Evolutionary conservation across 1,140 invertebrate genomes (phyloP).

Genomic region (Maconellicoccus hirsutus): DNA sequence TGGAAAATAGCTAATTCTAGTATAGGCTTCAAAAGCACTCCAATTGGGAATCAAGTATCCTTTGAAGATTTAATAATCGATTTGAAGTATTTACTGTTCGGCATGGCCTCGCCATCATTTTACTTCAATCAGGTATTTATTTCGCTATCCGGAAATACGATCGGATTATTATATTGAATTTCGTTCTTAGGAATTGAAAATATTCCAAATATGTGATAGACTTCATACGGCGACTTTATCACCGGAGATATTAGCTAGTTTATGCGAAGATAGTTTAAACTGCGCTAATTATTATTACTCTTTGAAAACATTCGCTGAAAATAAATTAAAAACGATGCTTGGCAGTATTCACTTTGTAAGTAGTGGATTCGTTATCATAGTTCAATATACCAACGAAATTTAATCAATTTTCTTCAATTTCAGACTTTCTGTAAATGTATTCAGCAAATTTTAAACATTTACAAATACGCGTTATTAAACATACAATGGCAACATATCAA

Average conservation of each 20-base stretch:
- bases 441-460: neutral
- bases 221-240: neutral
- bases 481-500: neutral
- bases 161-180: neutral
- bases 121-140: neutral
- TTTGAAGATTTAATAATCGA: slow-evolving; percentile 4
- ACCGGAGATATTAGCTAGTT: neutral
- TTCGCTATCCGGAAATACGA: neutral
- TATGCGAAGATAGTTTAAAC: neutral
- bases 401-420: too few species aligned
- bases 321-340: neutral
- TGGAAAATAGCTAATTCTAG: neutral
- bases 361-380: neutral
- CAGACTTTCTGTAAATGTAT: neutral
- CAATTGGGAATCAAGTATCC: neutral
- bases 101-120: neutral
- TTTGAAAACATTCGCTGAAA: neutral
- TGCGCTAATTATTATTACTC: neutral
- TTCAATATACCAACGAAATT: too few species aligned
- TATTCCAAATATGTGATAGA: neutral
- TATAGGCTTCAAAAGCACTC: neutral
- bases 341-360: neutral
- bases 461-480: neutral
- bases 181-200: neutral
- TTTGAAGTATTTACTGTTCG: neutral